phyloP scores from a whole-genome alignment of 1,140 invertebrate genomes.

The Lanistes nyassanus region DNA sequence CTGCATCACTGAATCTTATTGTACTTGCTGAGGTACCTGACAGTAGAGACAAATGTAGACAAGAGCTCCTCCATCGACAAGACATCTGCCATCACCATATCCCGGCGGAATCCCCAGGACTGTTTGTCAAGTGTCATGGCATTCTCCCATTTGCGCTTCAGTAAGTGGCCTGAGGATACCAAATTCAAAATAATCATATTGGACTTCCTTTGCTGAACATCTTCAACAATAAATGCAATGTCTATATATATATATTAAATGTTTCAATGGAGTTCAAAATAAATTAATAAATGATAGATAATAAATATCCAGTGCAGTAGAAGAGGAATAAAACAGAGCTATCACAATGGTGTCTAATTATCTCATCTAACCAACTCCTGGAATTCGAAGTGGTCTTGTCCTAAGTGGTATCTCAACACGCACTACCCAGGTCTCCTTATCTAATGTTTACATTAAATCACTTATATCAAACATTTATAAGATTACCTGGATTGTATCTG shows the following conservation, averaged over 20 bases:
- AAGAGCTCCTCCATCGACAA: slow-evolving; percentile 79
- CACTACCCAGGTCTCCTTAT: no score
- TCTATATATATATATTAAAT: no score
- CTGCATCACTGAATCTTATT: no score
- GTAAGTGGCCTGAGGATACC: background rate
- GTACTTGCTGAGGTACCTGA: slow-evolving; percentile 69
- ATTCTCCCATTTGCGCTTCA: slow-evolving; percentile 68
- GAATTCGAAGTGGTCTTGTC: no score
- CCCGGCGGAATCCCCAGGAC: slow-evolving; percentile 78
- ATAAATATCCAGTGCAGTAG: no score
- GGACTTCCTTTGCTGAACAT: background rate
- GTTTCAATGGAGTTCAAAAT: no score
- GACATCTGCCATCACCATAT: slow-evolving; percentile 78
- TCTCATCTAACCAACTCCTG: no score
- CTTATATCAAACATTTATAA: background rate
- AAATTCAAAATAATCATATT: background rate
- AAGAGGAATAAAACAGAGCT: no score
- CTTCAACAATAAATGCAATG: background rate
- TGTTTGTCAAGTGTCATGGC: slow-evolving; percentile 86
- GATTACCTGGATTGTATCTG: slow-evolving; percentile 81
- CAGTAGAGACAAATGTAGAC: slow-evolving; percentile 78
- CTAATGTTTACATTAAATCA: background rate
- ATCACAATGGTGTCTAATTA: no score
- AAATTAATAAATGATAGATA: no score
- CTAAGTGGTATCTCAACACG: no score